Conservation (phyloP, 2,113 vertebrate species). For the Menidia beryllina region DNA sequence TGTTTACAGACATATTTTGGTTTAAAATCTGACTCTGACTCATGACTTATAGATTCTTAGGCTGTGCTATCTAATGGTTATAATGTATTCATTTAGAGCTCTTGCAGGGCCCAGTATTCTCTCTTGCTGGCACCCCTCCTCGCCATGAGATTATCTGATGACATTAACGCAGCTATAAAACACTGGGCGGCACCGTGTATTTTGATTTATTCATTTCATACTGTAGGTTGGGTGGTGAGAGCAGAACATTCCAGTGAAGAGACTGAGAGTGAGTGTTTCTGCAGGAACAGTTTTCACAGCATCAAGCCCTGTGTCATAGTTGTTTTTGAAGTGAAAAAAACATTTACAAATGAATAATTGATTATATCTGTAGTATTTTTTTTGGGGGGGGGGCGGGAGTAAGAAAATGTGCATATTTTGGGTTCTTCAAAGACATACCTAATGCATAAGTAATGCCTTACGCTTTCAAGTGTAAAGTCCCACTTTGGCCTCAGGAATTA, state of each 20-base stretch:
- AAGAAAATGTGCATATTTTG: conserved; percentile 67
- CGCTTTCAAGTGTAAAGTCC: conserved; percentile 80
- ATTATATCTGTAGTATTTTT: conserved; percentile 77
- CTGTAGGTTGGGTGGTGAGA: conserved; percentile 35
- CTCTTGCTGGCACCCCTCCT: background rate
- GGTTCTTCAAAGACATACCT: conserved; percentile 79
- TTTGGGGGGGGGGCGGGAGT: conserved; percentile 36
- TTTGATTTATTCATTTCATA: conserved; percentile 29
- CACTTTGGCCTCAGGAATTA: conserved; percentile 76
- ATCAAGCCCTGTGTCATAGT: conserved; percentile 71
- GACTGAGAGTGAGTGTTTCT: conserved; percentile 43
- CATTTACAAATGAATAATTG: conserved; percentile 80
- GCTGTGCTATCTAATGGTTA: no score
- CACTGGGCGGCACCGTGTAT: conserved; percentile 2
- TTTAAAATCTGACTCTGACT: no score
- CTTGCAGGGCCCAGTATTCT: background rate
- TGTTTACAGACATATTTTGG: no score
- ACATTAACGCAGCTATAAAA: conserved; percentile 15
- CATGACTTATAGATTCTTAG: no score
- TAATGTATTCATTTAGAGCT: no score
- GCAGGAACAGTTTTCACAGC: conserved; percentile 54
- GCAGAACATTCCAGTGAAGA: conserved; percentile 44
- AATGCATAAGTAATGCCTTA: conserved; percentile 78
- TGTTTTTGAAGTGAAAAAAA: conserved; percentile 77
- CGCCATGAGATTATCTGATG: background rate